Conservation (phyloP, 2,797 vertebrate genomes). For the Potorous gilbertii region DNA sequence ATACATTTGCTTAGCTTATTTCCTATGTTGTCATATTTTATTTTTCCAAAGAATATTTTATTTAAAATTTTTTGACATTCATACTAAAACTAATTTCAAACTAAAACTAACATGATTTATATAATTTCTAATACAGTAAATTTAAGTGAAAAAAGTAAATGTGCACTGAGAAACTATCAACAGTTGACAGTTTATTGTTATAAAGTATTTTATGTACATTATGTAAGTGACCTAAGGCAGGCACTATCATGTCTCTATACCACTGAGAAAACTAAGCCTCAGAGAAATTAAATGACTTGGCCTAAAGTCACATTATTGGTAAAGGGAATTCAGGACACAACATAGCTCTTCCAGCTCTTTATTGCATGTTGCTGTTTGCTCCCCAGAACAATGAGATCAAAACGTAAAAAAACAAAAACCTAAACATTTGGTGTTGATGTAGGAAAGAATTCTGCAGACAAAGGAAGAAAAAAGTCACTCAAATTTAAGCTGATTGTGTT, state of each 20-base stretch:
- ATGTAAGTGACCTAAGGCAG: neutral
- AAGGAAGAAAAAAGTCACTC: conserved; percentile 21
- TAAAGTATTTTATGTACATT: neutral
- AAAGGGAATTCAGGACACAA: neutral
- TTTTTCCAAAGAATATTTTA: neutral
- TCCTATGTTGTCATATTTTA: neutral
- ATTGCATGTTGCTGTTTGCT: neutral
- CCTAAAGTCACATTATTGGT: neutral
- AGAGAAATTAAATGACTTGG: neutral
- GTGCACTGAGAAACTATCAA: conserved; percentile 8
- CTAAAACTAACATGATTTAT: neutral
- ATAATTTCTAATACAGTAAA: neutral
- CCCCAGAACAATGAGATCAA: neutral
- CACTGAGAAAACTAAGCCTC: neutral
- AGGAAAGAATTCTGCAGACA: neutral
- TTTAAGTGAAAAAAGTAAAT: neutral
- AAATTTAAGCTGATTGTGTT: conserved; percentile 9
- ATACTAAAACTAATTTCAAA: conserved; percentile 26
- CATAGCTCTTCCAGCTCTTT: neutral
- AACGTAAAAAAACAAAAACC: neutral
- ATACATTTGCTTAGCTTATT: conserved; percentile 1
- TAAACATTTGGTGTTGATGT: neutral
- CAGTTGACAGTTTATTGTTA: neutral
- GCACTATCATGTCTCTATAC: neutral
- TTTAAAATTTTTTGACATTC: neutral